Base-by-base conservation (phyloP, 2,797 vertebrate genomes). In the Astyanax mexicanus region DNA sequence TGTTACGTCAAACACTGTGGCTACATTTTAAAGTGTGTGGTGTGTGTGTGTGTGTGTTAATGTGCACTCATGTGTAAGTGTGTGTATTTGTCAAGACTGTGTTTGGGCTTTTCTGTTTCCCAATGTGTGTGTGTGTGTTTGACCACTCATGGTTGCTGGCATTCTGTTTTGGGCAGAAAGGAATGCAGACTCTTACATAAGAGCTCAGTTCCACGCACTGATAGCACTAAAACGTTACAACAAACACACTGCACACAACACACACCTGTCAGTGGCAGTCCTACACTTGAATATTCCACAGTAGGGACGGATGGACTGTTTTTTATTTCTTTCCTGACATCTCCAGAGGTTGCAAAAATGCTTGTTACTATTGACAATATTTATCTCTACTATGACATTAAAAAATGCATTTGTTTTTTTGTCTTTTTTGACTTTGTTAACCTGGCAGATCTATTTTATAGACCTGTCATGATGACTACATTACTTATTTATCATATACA, bases 111-210 rank as follows among this genome's bases (percentile, higher is more conserved):
- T n/a, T n/a, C n/a, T n/a, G n/a, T 10, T 52, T 23, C 49, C 23
- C 40, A 25, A 51, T 10, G 44, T 45, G 44, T 47, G 17, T 47
- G 45, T 19, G 45, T 47, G 17, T 19, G 12, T 47, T 15, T 47
- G 17, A 60, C 19, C 60, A 23, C 38, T 42, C 37, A 42, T 8
- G 7, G 37, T 44, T 25, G 12, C 35, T 42, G n/a, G 9, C 42
- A 45, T 17, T 32, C 23, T 47, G 42, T 23, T 17, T 47, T 25
- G 62, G 15, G 42, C 62, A 47, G 62, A 29, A 40, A 66, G 42
- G 62, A 66, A 66, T 66, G 42, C 42, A 66, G 42, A 44, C 61
- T 42, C 19, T 65, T 65, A 27, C 8, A 23, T 27, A 65, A 65
- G n/a, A 65, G 21, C 35, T 23, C n/a, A 1, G 23, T 23, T 4